Evolutionary conservation across 2,888 invertebrate genomes (phyloP).

Genomic region (Tholera decimalis): DNA sequence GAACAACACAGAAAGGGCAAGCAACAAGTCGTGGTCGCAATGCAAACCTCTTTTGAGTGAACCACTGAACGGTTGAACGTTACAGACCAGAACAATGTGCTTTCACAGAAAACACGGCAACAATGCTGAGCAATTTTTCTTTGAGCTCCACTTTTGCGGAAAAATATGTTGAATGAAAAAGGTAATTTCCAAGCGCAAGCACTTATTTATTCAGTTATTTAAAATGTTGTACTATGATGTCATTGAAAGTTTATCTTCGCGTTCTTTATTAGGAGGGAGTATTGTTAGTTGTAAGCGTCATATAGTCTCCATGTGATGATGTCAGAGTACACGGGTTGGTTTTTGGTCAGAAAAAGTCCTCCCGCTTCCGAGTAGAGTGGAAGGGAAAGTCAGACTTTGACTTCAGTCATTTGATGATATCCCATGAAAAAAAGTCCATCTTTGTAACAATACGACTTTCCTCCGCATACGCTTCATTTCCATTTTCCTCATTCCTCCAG

Average conservation of each 20-base stretch:
- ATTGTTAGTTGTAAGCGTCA: constrained; percentile 2
- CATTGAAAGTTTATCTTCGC: constrained; percentile 9
- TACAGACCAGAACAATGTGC: constrained; percentile 58
- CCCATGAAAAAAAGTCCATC: too few relatives aligned
- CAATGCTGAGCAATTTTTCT: constrained; percentile 59
- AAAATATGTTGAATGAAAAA: constrained; percentile 41
- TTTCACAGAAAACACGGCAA: constrained; percentile 51
- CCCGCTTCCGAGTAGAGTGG: too few relatives aligned
- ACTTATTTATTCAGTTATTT: constrained; percentile 3
- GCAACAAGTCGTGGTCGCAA: constrained; percentile 51
- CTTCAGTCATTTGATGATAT: too few relatives aligned
- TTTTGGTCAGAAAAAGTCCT: too few relatives aligned
- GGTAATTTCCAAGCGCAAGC: constrained; percentile 42
- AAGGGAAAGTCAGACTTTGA: too few relatives aligned
- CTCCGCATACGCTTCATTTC: background rate
- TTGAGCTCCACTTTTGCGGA: constrained; percentile 47
- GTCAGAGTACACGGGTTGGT: too few relatives aligned
- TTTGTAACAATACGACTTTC: background rate
- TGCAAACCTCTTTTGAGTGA: constrained; percentile 29
- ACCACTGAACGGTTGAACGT: constrained; percentile 41
- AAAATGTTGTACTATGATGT: constrained; percentile 21
- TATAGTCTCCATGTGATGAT: background rate
- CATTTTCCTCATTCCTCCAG: background rate
- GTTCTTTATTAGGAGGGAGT: background rate
- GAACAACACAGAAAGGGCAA: constrained; percentile 28